Evolutionary conservation across 2,113 vertebrate species (phyloP), one percentile per base, ranked within the genome.

Genomic region (Leptobrachium leishanense): DNA sequence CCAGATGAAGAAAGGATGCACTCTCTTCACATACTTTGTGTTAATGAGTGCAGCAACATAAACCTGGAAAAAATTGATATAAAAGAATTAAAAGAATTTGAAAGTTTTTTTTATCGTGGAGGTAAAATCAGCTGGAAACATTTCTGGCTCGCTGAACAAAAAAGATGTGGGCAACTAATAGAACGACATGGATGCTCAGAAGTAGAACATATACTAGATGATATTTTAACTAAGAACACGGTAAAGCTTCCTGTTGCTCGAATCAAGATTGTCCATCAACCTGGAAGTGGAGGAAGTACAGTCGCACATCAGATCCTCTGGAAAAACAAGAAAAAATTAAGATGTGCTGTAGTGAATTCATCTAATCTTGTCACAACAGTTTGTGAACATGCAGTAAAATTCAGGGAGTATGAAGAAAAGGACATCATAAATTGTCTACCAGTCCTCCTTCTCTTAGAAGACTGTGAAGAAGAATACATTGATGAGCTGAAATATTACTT

Each of bases 261-360:
- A 53, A 84, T 95, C 13, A 93, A 92, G 82, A 91, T 95, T 85
- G 93, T 88, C 83, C 95, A 96, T 84, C 93, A 95, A 46, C 94
- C 95, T 31, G 95, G 94, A 65, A 95, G 95, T 3, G 95, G 94
- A 44, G 94, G 95, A 72, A 96, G 94, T 82, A 95, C 94, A 68
- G 91, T 95, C 39, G 92, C 93, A 82, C 88, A 92, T 9, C 93
- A 95, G 55, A 85, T 95, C 44, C 84, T 96, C 0, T 96, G 94
- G 94, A 93, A 91, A 78, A 88, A 85, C 31, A 91, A 89, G 77
- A 93, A 87, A 78, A 77, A 86, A 8, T 82, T 93, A 2, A 87
- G 92, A 64, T 95, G 94, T 85, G 94, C 87, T 0, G 85, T 94
- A 54, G 88, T 94, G 67, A 95, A 91, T 71, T 20, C 86, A 1